phyloP scores from a whole-genome alignment of 2,113 vertebrate genomes.

The Illadopsis cleaveri region DNA sequence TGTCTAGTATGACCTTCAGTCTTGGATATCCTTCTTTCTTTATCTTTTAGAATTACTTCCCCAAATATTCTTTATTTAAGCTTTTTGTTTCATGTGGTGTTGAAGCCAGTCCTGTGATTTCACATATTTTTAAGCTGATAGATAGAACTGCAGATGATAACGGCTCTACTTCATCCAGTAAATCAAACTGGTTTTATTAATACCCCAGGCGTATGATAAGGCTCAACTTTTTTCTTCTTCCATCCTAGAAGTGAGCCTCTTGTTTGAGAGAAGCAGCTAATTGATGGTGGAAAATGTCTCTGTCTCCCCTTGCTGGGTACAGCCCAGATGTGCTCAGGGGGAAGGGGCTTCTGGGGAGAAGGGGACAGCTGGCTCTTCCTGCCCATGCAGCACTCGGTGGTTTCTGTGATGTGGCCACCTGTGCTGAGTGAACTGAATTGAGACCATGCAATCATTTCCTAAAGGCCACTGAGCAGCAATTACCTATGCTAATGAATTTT shows the following conservation, averaged over 20 bases:
- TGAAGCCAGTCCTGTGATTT: neutral
- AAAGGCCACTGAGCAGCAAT: neutral
- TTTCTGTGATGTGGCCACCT: neutral
- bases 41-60: conserved; percentile 6
- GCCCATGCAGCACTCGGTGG: fast-evolving
- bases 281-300: neutral
- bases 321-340: neutral
- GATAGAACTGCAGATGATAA: conserved; percentile 15
- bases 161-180: conserved; percentile 1
- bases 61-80: conserved; percentile 1
- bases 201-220: neutral
- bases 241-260: neutral
- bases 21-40: neutral
- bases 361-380: neutral
- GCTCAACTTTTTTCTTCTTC: neutral
- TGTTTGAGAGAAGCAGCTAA: neutral
- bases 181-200: conserved; percentile 24
- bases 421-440: neutral
- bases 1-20: neutral
- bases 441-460: neutral
- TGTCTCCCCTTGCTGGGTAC: fast-evolving
- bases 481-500: neutral
- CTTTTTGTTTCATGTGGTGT: conserved; percentile 8
- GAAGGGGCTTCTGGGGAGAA: neutral
- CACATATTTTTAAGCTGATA: neutral